A percentile compares a stretch with the other conserved stretches of the same genome.
Conservation (phyloP, 2,113 vertebrate genomes). For the Chitala chitala region DNA sequence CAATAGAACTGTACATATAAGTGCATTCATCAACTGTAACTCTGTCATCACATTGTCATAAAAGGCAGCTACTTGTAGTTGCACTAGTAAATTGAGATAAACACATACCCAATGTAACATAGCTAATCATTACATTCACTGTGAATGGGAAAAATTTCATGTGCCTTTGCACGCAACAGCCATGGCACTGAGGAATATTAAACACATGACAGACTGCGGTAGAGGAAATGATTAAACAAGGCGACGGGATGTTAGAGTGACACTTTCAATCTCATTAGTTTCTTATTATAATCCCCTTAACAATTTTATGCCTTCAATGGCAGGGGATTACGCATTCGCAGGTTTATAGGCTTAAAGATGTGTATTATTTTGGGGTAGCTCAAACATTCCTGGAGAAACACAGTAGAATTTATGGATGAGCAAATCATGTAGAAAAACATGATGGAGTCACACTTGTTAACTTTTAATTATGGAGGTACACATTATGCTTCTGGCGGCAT, state of each 20-base stretch:
- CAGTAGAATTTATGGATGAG: too few relatives aligned
- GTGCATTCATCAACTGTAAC: too few relatives aligned
- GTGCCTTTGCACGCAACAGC: too few relatives aligned
- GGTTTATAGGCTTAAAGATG: slow-evolving; percentile 4
- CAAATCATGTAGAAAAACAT: not conserved
- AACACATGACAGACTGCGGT: not conserved
- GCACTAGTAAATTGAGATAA: too few relatives aligned
- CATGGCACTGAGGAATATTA: not conserved
- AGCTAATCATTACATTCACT: too few relatives aligned
- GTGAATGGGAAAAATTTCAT: too few relatives aligned
- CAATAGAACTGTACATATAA: too few relatives aligned
- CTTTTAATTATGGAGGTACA: too few relatives aligned
- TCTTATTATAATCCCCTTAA: slow-evolving; percentile 25
- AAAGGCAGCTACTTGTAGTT: too few relatives aligned
- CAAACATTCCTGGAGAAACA: not conserved
- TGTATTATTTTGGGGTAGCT: slow-evolving; percentile 7
- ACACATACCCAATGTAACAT: too few relatives aligned
- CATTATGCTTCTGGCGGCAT: too few relatives aligned
- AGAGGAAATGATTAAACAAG: not conserved
- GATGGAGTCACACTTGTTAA: not conserved
- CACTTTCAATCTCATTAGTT: slow-evolving; percentile 12
- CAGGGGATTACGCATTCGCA: slow-evolving; percentile 17
- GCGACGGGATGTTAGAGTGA: slow-evolving; percentile 1
- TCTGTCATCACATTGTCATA: too few relatives aligned
- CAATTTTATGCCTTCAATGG: slow-evolving; percentile 15